Conservation (phyloP, 2,797 vertebrate genomes). For the Schizothorax lantsangensis region DNA sequence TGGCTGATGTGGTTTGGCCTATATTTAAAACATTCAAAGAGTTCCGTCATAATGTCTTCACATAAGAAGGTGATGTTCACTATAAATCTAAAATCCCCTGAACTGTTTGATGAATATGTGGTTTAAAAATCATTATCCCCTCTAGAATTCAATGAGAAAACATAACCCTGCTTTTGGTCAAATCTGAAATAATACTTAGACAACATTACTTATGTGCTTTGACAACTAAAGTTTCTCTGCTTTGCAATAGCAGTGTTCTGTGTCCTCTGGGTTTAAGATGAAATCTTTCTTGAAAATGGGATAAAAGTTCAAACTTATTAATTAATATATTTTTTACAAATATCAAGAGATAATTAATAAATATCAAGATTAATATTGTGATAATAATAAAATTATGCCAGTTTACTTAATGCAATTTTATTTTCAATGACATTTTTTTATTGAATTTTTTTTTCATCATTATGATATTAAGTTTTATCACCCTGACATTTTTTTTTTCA, state of each 20-base stretch:
- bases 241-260: not conserved
- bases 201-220: conserved; percentile 21
- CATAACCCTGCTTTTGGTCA: conserved; percentile 23
- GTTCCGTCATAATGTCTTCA: conserved; percentile 32
- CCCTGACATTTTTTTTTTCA: not conserved
- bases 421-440: not conserved
- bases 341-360: not conserved
- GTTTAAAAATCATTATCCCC: conserved; percentile 33
- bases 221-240: conserved; percentile 8
- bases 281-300: not conserved
- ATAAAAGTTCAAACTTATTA: too few species aligned
- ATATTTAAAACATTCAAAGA: conserved; percentile 40
- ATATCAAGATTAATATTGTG: not conserved
- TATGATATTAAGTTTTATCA: not conserved
- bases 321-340: not conserved
- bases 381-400: not conserved
- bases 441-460: not conserved
- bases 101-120: conserved; percentile 31
- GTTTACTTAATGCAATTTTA: not conserved
- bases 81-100: conserved; percentile 12
- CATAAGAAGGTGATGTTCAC: not conserved
- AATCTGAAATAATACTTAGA: conserved; percentile 20
- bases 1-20: conserved; percentile 4
- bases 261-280: not conserved
- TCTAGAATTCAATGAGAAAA: conserved; percentile 39